Evolutionary conservation across 2,113 vertebrate species (phyloP).

Genomic region (Poicephalus gulielmi): DNA sequence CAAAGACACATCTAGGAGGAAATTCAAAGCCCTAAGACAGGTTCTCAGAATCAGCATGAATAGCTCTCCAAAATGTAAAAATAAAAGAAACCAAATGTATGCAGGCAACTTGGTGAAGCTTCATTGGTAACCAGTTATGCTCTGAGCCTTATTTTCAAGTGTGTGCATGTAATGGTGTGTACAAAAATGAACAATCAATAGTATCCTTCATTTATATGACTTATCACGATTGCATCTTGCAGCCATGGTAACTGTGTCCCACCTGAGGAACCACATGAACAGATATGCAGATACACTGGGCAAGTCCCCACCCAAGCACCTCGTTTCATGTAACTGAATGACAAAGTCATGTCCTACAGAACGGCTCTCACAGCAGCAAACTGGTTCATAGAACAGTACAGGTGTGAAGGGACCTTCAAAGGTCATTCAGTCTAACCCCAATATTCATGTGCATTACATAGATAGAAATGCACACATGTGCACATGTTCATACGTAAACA

Average conservation of each 20-base stretch:
- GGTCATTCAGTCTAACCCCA: neutral
- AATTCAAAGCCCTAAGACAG: neutral
- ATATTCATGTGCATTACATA: neutral
- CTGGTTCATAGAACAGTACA: neutral
- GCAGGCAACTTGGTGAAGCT: constrained; percentile 28
- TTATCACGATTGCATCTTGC: neutral
- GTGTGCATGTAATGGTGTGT: constrained; percentile 41
- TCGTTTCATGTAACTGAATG: fast-evolving
- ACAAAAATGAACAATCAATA: constrained; percentile 38
- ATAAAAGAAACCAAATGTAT: neutral
- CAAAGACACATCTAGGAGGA: neutral
- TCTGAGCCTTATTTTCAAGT: neutral
- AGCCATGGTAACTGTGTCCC: constrained; percentile 32
- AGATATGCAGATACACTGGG: neutral
- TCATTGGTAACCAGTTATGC: constrained; percentile 33
- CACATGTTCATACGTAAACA: neutral
- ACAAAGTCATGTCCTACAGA: neutral
- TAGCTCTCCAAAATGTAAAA: neutral
- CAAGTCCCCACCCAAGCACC: neutral
- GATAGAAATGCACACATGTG: neutral
- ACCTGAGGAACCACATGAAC: neutral
- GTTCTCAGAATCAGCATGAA: neutral
- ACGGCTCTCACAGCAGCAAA: neutral
- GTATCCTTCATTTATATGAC: neutral
- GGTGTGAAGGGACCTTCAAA: neutral